Conservation (phyloP, 1,140 invertebrate species). For the Drosophila parabipectinata region DNA sequence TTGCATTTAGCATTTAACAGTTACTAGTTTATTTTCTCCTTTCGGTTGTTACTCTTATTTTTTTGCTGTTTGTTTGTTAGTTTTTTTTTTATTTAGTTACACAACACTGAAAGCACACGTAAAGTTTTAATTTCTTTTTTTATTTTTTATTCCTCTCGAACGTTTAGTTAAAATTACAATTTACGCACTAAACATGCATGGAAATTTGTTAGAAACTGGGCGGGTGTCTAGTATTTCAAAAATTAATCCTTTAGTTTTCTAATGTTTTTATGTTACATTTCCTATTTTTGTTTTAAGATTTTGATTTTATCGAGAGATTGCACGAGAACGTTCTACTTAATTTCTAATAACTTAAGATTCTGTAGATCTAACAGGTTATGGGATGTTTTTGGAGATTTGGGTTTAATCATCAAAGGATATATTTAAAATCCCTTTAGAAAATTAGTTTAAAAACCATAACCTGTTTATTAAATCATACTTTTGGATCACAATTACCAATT, state of each 20-base stretch:
- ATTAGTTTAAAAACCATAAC: background rate
- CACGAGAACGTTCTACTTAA: slow-evolving; percentile 40
- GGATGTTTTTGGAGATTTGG: no score
- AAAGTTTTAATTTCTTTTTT: slow-evolving; percentile 39
- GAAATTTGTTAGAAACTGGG: slow-evolving; percentile 25
- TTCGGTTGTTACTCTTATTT: slow-evolving; percentile 47
- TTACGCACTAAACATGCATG: slow-evolving; percentile 70
- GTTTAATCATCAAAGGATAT: no score
- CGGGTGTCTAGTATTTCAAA: slow-evolving; percentile 7
- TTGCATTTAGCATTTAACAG: slow-evolving; percentile 75
- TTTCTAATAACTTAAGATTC: slow-evolving; percentile 28
- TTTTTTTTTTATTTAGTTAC: slow-evolving; percentile 26
- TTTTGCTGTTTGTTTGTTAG: slow-evolving; percentile 41
- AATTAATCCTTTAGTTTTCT: slow-evolving; percentile 6
- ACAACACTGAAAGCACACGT: slow-evolving; percentile 80
- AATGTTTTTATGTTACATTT: slow-evolving; percentile 31
- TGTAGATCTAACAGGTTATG: background rate
- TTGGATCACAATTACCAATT: slow-evolving; percentile 54
- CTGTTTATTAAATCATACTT: background rate
- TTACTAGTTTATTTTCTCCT: slow-evolving; percentile 48
- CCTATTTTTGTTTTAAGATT: slow-evolving; percentile 7
- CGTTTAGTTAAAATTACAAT: slow-evolving; percentile 70
- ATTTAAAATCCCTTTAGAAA: no score
- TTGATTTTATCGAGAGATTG: slow-evolving; percentile 46
- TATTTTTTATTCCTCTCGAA: slow-evolving; percentile 55